Percentiles rank a stretch among this genome's conserved stretches.
phyloP scores from a whole-genome alignment of 2,113 vertebrate species.

The Probosciger aterrimus region DNA sequence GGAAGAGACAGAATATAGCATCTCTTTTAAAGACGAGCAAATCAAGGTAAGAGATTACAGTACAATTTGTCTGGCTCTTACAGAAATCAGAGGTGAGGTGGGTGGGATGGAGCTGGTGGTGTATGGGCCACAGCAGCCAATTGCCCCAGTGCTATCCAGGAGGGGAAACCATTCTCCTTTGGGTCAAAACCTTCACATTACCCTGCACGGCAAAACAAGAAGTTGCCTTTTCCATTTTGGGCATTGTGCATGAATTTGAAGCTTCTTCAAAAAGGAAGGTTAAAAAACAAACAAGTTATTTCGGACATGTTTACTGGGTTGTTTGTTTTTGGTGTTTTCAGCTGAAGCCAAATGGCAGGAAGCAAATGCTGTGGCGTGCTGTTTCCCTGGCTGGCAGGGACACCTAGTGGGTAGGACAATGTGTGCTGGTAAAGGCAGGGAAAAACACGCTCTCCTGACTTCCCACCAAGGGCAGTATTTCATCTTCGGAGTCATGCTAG shows the following conservation, averaged over 20 bases:
- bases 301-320: background rate
- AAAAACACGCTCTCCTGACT: background rate
- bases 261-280: background rate
- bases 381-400: constrained; percentile 55
- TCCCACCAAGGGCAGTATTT: background rate
- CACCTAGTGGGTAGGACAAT: constrained; percentile 54
- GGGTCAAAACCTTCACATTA: background rate
- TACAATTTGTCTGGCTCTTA: background rate
- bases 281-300: background rate
- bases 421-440: background rate
- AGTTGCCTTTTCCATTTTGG: background rate
- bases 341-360: background rate
- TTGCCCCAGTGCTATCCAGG: fast-evolving
- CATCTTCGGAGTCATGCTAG: background rate
- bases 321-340: background rate
- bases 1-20: background rate
- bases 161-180: background rate
- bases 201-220: fast-evolving
- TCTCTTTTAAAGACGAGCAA: background rate
- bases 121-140: background rate
- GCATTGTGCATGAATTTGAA: background rate
- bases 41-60: background rate
- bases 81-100: background rate
- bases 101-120: background rate
- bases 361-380: fast-evolving